phyloP scores from a whole-genome alignment of 2,888 invertebrate genomes.

The Geotrupes spiniger region DNA sequence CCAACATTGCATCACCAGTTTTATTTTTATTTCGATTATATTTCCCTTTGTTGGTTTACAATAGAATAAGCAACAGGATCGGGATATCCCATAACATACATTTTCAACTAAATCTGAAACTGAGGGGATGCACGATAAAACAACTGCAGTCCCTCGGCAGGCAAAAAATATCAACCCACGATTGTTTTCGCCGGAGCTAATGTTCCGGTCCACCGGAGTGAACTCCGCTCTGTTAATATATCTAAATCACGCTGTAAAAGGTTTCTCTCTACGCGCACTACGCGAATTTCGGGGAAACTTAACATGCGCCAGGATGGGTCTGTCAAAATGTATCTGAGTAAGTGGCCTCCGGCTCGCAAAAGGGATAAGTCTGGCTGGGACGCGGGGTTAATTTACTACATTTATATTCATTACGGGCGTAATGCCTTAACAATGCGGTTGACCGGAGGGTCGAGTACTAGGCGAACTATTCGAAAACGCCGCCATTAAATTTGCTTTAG shows the following conservation, averaged over 20 bases:
- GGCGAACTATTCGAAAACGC: conserved; percentile 4
- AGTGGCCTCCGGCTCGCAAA: conserved; percentile 4
- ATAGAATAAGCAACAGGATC: no score
- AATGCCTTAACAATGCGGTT: conserved; percentile 45
- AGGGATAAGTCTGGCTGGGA: conserved; percentile 6
- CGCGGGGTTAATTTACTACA: conserved; percentile 34
- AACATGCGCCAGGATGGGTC: neutral
- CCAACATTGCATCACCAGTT: no score
- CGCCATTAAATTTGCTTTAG: conserved; percentile 2
- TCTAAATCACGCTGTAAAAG: conserved; percentile 5
- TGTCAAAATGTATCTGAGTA: conserved; percentile 2
- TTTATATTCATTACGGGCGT: conserved; percentile 46
- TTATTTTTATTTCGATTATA: no score
- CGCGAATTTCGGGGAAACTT: neutral
- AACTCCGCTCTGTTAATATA: neutral
- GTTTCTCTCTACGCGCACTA: neutral
- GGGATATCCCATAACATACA: no score
- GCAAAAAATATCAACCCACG: neutral
- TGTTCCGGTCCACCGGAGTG: conserved; percentile 1
- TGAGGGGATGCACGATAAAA: neutral
- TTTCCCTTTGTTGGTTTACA: no score
- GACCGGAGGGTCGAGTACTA: conserved; percentile 40
- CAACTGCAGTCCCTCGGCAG: conserved; percentile 1
- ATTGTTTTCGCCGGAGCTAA: conserved; percentile 5
- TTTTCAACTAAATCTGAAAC: no score